Evolutionary conservation across 2,113 vertebrate species (phyloP), one percentile per base, ranked within the genome.

Genomic region (Setophaga petechia): DNA sequence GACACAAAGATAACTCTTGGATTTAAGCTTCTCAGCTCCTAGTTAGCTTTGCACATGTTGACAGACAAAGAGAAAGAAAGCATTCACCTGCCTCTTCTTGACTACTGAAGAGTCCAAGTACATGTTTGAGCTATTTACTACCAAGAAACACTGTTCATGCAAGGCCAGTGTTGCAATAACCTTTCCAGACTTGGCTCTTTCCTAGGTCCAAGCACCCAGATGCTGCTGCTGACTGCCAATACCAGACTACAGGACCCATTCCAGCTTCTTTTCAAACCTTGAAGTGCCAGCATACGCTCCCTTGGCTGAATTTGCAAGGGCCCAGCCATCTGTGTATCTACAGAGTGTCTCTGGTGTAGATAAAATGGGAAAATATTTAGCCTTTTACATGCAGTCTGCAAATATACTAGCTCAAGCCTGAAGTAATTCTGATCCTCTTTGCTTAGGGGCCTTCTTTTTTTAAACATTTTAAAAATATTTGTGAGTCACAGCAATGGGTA

Each of bases 251-350:
- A 89, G 73, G 54, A 81, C 31, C 33, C 49, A 44, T 68, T 92
- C 94, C 89, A 94, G 73, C n/a, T 92, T 71, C 83, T 88, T 71
- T 80, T 71, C 69, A 93, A 93, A 51, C 19, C 12, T 43, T 11
- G 0, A 77, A 80, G 73, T 19, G 16, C 49, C 37, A 1, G 24
- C 27, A 2, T 55, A 74, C 7, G 1, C 39, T 96, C 59, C 57
- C 55, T 92, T 52, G 73, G 73, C 86, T 78, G 80, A 71, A 85
- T 58, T 88, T 27, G 2, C 37, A 57, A 90, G 39, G 33, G 44
- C 52, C 59, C 74, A 62, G 65, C 46, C 88, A 77, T 88, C 91
- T 92, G 86, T 39, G 37, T n/a, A 44, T 63, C 55, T 33, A 63
- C 90, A 89, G 75, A 84, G 61, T 20, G 30, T 52, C 86, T 74